These are phyloP conservation scores for Campaea margaritaria DNA, from an alignment of 2,888 invertebrate species.

Conservation along the genomic window DNA sequence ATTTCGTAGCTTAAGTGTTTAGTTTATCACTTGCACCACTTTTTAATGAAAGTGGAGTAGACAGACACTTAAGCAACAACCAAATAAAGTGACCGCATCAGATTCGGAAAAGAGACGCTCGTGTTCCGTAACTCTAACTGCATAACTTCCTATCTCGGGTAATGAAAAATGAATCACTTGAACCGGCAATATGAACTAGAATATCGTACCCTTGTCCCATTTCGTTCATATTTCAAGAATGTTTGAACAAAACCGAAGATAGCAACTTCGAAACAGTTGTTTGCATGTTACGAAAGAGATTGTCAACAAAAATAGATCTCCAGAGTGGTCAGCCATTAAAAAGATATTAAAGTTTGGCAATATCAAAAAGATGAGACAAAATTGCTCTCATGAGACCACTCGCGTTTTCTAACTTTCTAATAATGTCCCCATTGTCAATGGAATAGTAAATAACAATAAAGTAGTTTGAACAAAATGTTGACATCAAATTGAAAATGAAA, in stretches of 20 bases:
- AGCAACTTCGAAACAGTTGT: constrained; percentile 6
- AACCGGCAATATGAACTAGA: constrained; percentile 47
- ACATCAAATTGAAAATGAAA: too few species aligned
- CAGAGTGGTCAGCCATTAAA: constrained; percentile 50
- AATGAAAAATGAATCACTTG: constrained; percentile 59
- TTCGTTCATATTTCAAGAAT: constrained; percentile 35
- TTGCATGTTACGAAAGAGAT: constrained; percentile 18
- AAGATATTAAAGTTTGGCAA: constrained; percentile 52
- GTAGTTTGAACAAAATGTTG: too few species aligned
- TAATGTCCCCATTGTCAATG: too few species aligned
- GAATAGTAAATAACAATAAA: too few species aligned
- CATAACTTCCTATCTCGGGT: constrained; percentile 30
- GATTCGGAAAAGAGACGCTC: constrained; percentile 15
- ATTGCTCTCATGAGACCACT: constrained; percentile 34
- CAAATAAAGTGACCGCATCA: constrained; percentile 8
- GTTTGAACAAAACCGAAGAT: neutral
- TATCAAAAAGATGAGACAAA: constrained; percentile 35
- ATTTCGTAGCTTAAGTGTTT: too few species aligned
- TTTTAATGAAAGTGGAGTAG: neutral
- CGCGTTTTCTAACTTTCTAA: too few species aligned
- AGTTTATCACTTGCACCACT: too few species aligned
- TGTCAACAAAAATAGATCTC: constrained; percentile 16
- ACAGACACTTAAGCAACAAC: constrained; percentile 7
- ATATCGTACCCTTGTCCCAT: constrained; percentile 57
- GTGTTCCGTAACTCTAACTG: constrained; percentile 26